Conservation (phyloP, 2,113 vertebrate genomes). For the Noturus placidus region DNA sequence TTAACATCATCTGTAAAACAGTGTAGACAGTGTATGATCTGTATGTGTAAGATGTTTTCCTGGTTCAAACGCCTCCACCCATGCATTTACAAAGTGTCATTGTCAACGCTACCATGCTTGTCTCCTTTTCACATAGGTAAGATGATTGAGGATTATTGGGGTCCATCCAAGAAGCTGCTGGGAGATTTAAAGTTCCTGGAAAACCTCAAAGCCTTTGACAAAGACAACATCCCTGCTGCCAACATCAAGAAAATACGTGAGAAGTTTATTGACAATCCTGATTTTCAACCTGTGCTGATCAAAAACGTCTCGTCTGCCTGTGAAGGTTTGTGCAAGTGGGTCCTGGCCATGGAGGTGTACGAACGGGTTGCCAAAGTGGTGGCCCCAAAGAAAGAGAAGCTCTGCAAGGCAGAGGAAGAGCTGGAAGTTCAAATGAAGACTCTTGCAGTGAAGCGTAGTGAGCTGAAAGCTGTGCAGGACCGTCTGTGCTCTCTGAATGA, state of each 20-base stretch:
- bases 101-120: not conserved
- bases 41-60: not conserved
- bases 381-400: constrained; percentile 81
- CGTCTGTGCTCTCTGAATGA: constrained; percentile 80
- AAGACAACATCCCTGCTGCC: constrained; percentile 80
- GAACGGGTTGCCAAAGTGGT: constrained; percentile 87
- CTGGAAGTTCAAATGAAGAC: constrained; percentile 78
- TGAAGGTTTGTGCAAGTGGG: constrained; percentile 92
- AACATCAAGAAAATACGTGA: constrained; percentile 87
- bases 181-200: constrained; percentile 89
- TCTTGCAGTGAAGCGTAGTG: constrained; percentile 79
- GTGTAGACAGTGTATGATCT: not conserved
- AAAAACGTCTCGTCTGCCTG: constrained; percentile 91
- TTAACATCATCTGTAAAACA: not conserved
- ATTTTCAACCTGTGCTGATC: constrained; percentile 85
- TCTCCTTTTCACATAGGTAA: constrained; percentile 73
- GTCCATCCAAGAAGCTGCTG: constrained; percentile 84
- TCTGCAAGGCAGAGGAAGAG: constrained; percentile 76
- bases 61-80: not conserved
- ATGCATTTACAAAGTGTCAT: not conserved
- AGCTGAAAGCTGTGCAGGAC: constrained; percentile 83
- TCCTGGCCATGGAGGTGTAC: constrained; percentile 89
- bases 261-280: constrained; percentile 81
- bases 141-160: constrained; percentile 93
- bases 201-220: constrained; percentile 83